A percentile compares a stretch with the other conserved stretches of the same genome.
Evolutionary conservation across 1,140 invertebrate species (phyloP).

Genomic region (Zaprionus gabonicus): DNA sequence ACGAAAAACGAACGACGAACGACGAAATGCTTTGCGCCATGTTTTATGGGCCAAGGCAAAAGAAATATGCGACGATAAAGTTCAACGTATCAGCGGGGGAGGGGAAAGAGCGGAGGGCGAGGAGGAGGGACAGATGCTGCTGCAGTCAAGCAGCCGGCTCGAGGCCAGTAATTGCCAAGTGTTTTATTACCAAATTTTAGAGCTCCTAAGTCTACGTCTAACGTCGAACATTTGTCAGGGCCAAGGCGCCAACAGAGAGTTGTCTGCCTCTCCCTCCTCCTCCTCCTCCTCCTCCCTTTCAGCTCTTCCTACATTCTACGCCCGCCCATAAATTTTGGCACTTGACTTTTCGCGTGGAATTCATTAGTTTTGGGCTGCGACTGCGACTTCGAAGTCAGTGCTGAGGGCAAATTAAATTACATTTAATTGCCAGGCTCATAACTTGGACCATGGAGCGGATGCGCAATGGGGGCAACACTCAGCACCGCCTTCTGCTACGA

Average conservation of each 20-base stretch:
- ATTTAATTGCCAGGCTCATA: constrained; percentile 79
- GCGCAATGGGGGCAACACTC: constrained; percentile 12
- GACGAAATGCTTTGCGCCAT: constrained; percentile 35
- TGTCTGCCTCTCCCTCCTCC: background rate
- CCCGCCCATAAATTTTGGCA: constrained; percentile 57
- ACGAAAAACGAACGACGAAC: constrained; percentile 47
- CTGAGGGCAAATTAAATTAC: constrained; percentile 76
- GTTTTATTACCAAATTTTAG: constrained; percentile 81
- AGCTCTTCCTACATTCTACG: background rate
- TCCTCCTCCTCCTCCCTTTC: background rate
- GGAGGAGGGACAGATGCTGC: background rate
- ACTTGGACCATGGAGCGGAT: constrained; percentile 43
- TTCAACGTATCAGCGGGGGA: constrained; percentile 12
- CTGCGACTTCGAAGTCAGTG: constrained; percentile 43
- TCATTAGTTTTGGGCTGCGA: constrained; percentile 67
- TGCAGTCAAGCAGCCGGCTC: constrained; percentile 18
- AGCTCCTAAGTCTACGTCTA: constrained; percentile 70
- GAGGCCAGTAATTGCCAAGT: constrained; percentile 74
- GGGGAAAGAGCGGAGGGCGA: too few relatives aligned
- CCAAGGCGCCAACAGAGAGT: constrained; percentile 48
- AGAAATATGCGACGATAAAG: constrained; percentile 56
- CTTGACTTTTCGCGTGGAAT: constrained; percentile 69
- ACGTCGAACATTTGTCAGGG: constrained; percentile 81
- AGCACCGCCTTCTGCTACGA: too few relatives aligned
- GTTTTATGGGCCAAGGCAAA: constrained; percentile 54